Conservation (phyloP, 2,113 vertebrate species). For the Saimiri boliviensis region DNA sequence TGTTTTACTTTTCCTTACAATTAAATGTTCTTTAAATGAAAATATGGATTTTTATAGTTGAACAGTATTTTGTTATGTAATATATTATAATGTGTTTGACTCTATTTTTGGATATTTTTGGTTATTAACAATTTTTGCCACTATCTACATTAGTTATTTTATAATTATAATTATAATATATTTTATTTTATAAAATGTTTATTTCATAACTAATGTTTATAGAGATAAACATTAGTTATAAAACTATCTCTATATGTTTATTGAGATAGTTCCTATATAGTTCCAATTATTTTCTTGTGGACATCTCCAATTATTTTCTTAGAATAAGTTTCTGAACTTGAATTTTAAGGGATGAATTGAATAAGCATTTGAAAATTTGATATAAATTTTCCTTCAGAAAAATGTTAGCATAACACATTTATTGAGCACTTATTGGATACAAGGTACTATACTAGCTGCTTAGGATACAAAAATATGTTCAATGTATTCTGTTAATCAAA, state of each 20-base stretch:
- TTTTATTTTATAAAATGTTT: no score
- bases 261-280: no score
- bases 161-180: no score
- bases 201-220: no score
- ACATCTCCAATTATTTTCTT: conserved; percentile 10
- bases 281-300: background rate
- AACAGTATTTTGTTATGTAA: background rate
- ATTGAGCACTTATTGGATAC: background rate
- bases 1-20: background rate
- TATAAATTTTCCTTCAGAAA: background rate
- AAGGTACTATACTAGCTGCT: background rate
- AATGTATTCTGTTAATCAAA: background rate
- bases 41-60: background rate
- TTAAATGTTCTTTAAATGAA: background rate
- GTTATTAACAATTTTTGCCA: background rate
- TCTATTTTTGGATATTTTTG: background rate
- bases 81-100: background rate
- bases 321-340: conserved; percentile 1
- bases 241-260: no score
- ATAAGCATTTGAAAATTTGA: background rate
- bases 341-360: background rate
- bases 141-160: background rate
- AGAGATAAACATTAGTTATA: no score
- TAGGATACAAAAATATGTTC: background rate
- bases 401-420: background rate